A percentile compares a stretch with the other conserved stretches of the same genome.
Evolutionary conservation across 2,888 invertebrate genomes (phyloP).

Genomic region (Aricia artaxerxes): DNA sequence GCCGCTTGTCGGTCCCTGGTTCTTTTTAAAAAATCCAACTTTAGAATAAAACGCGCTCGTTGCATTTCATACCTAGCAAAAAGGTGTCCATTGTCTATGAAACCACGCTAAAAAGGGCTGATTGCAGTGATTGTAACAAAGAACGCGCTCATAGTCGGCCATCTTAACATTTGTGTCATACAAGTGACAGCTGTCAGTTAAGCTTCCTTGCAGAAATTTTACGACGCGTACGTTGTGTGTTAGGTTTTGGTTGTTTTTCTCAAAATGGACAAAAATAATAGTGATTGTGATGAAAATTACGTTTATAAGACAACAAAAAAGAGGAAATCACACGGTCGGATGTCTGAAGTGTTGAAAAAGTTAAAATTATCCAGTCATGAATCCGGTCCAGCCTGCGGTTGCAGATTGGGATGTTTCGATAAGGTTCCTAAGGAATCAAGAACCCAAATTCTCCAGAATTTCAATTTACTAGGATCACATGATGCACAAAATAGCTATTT

Average conservation of each 20-base stretch:
- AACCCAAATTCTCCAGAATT: slow-evolving; percentile 33
- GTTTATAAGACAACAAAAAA: slow-evolving; percentile 37
- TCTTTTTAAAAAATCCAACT: slow-evolving; percentile 5
- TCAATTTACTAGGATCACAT: slow-evolving; percentile 35
- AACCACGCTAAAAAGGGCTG: slow-evolving; percentile 21
- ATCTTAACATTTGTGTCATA: slow-evolving; percentile 9
- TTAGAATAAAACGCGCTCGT: neutral
- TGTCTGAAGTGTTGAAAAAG: slow-evolving; percentile 37
- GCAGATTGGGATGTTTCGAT: slow-evolving; percentile 35
- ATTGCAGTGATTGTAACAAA: slow-evolving; percentile 10
- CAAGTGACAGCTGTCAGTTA: neutral
- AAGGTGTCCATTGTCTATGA: slow-evolving; percentile 25
- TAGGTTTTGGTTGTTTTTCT: slow-evolving; percentile 11
- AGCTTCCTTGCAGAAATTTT: neutral
- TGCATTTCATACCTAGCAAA: slow-evolving; percentile 7
- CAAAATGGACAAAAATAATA: slow-evolving; percentile 30
- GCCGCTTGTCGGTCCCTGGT: too few species aligned
- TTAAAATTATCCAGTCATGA: slow-evolving; percentile 36
- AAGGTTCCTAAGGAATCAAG: slow-evolving; percentile 29
- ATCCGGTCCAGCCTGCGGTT: slow-evolving; percentile 24
- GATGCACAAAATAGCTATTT: slow-evolving; percentile 36
- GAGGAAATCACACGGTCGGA: slow-evolving; percentile 35
- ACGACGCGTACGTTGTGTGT: neutral
- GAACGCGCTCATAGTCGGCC: slow-evolving; percentile 23
- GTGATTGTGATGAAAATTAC: slow-evolving; percentile 37